Evolutionary conservation across 2,797 vertebrate species (phyloP).

Genomic region (Phataginus tetradactyla): DNA sequence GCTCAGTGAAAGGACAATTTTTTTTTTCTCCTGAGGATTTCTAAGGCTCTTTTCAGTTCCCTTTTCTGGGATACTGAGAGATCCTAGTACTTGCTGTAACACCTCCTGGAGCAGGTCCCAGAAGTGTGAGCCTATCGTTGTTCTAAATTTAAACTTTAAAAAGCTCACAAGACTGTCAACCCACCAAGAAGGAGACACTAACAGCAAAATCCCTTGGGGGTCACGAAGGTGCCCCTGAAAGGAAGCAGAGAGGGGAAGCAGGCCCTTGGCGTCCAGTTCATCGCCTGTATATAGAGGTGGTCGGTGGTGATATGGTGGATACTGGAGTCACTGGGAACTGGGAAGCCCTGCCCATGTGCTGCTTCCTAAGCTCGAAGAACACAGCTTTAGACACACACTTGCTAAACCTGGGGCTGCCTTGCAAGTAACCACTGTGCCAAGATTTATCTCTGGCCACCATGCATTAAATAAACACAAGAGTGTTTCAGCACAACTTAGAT

Average conservation of each 20-base stretch:
- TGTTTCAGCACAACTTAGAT: not conserved
- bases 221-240: not conserved
- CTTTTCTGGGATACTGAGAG: slow-evolving; percentile 17
- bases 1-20: not conserved
- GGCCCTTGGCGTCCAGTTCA: not conserved
- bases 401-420: not conserved
- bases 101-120: slow-evolving; percentile 46
- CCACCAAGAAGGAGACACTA: not conserved
- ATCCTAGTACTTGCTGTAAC: slow-evolving; percentile 2
- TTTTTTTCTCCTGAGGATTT: slow-evolving; percentile 12
- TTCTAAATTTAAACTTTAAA: slow-evolving; percentile 60
- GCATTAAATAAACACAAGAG: not conserved
- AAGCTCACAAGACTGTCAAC: slow-evolving; percentile 52
- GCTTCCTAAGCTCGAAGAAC: not conserved
- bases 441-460: not conserved
- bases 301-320: not conserved
- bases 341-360: not conserved
- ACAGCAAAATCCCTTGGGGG: not conserved
- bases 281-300: not conserved
- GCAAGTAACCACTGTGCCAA: not conserved
- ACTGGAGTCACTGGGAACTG: not conserved
- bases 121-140: slow-evolving; percentile 55
- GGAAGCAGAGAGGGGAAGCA: not conserved
- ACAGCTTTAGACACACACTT: not conserved
- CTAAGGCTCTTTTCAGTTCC: slow-evolving; percentile 27